Conservation (phyloP, 1,140 invertebrate genomes). For the Caenorhabditis brenneri region DNA sequence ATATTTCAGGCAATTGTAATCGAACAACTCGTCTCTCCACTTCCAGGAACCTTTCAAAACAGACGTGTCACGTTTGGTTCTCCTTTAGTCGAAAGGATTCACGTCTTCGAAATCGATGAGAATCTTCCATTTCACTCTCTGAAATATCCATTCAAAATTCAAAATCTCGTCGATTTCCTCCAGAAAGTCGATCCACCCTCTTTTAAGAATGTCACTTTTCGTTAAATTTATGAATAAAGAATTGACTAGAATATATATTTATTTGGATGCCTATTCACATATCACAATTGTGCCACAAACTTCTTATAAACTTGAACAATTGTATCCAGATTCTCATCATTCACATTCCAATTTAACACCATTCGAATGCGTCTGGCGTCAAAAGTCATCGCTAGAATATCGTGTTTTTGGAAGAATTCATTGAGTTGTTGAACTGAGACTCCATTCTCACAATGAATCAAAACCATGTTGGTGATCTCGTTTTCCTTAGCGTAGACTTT, state of each 20-base stretch:
- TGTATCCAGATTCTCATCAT: slow-evolving; percentile 43
- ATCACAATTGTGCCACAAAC: slow-evolving; percentile 34
- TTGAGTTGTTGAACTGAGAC: slow-evolving; percentile 24
- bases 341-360: slow-evolving; percentile 53
- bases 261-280: background rate
- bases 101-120: background rate
- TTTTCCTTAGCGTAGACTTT: slow-evolving; percentile 25
- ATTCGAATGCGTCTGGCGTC: slow-evolving; percentile 51
- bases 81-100: background rate
- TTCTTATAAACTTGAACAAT: slow-evolving; percentile 29
- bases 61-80: background rate
- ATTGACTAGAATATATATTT: too few species aligned
- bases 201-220: background rate
- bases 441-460: slow-evolving; percentile 45
- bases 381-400: slow-evolving; percentile 54
- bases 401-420: slow-evolving; percentile 47
- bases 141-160: background rate
- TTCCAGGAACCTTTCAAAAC: background rate
- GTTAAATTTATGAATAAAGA: background rate
- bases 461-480: slow-evolving; percentile 53
- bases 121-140: background rate
- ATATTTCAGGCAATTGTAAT: background rate
- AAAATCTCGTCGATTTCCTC: background rate
- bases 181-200: background rate
- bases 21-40: background rate